Base-by-base conservation (phyloP, 1,140 invertebrate species). In the Daktulosphaira vitifoliae region DNA sequence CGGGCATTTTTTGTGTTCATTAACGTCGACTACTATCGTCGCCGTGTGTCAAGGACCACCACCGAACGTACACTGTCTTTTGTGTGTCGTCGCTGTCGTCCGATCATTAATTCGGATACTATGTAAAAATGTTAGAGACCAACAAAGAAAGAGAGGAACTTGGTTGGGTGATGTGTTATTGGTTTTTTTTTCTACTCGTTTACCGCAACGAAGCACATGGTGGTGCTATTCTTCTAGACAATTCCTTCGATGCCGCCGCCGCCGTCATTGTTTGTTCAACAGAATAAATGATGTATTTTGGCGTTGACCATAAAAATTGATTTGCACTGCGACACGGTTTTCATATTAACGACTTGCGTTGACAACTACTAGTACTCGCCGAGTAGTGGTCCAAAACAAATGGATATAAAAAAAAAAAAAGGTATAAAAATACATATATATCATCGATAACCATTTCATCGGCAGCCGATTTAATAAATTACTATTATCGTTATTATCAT, bases 281-380 rank as follows among this genome's bases (percentile, higher is more conserved):
- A 46, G 42, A 46, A 46, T 59, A 59, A 59, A 59, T 59, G 39
- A 46, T 23, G 54, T 59, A 59, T 59, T 59, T 59, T 59, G 54
- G 54, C 54, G 29, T 59, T 29, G 39, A 59, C 54, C 54, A 20
- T 59, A 29, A 59, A 59, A 59, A 59, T 59, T 46, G 54, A 59
- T 59, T 59, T 46, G 42, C 54, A 46, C 54, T 39, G 20, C 44
- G 54, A 59, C 15, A 59, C 54, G 54, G 54, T 59, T 39, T 29
- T 33, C 29, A 6, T 6, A 6, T 33, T 59, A 59, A 59, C 54
- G 54, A 59, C 54, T 46, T 44, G 54, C 54, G 54, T 59, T 59
- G 54, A 59, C 54, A 59, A 59, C 54, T n/a, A n/a, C n/a, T n/a
- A n/a, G n/a, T n/a, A n/a, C n/a, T n/a, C n/a, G n/a, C n/a, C n/a